phyloP scores from a whole-genome alignment of 2,888 invertebrate species.

The Adineta ricciae region DNA sequence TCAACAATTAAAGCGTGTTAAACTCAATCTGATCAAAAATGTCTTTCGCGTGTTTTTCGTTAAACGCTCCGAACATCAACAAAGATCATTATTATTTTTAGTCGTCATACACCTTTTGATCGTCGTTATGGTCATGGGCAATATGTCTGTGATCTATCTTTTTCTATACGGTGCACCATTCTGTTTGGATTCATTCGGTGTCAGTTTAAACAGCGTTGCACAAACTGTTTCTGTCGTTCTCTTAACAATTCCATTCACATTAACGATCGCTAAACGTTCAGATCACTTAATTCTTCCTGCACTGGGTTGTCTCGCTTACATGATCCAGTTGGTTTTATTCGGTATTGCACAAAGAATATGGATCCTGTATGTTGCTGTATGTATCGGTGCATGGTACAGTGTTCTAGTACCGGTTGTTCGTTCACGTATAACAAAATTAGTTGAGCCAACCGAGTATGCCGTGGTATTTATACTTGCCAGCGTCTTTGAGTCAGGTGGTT shows the following conservation, averaged over 20 bases:
- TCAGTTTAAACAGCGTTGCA: not conserved
- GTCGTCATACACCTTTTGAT: not conserved
- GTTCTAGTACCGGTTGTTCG: not conserved
- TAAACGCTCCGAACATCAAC: not conserved
- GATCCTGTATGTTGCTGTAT: not conserved
- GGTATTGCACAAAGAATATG: not conserved
- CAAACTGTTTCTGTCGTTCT: not conserved
- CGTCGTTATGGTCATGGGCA: not conserved
- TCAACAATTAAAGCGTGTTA: not conserved
- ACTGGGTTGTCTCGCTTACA: not conserved
- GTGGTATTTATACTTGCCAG: not conserved
- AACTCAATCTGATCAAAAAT: not conserved
- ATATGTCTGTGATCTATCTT: not conserved
- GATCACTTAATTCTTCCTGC: not conserved
- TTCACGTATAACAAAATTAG: not conserved
- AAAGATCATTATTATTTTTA: not conserved
- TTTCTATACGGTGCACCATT: not conserved
- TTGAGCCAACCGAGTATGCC: not conserved
- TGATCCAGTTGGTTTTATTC: not conserved
- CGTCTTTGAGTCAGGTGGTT: not conserved
- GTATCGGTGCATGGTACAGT: not conserved
- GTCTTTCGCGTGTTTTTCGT: not conserved
- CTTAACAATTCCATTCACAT: not conserved
- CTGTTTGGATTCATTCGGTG: not conserved
- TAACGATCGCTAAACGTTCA: not conserved